phyloP scores from a whole-genome alignment of 2,888 invertebrate species.

The Tholera decimalis region DNA sequence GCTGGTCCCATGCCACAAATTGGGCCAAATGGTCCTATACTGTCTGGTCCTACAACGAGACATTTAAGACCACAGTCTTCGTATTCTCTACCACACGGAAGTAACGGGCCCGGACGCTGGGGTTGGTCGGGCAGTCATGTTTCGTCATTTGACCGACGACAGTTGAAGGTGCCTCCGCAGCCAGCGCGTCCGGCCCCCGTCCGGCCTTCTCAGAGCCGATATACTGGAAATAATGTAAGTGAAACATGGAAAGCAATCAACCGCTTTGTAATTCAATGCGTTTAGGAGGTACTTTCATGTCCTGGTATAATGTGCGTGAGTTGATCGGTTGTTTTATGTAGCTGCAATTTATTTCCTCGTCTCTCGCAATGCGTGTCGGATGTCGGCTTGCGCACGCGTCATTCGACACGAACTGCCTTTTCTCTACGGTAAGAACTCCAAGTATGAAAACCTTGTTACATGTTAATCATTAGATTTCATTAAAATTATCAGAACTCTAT shows the following conservation, averaged over 20 bases:
- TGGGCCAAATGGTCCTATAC: conserved; percentile 83
- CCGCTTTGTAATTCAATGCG: conserved; percentile 55
- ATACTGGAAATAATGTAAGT: conserved; percentile 82
- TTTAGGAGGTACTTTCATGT: conserved; percentile 70
- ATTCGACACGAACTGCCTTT: conserved; percentile 78
- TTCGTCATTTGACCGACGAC: conserved; percentile 89
- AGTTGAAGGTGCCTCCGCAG: conserved; percentile 87
- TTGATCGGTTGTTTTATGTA: conserved; percentile 71
- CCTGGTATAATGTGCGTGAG: conserved; percentile 76
- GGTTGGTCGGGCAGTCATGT: conserved; percentile 90
- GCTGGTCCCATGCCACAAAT: conserved; percentile 77
- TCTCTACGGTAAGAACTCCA: conserved; percentile 68
- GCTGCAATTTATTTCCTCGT: conserved; percentile 82
- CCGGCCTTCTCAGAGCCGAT: conserved; percentile 81
- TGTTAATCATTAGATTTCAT: conserved; percentile 25
- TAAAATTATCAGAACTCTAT: neutral
- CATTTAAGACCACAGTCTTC: conserved; percentile 88
- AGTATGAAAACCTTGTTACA: conserved; percentile 40
- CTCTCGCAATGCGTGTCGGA: conserved; percentile 85
- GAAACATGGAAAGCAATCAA: conserved; percentile 53
- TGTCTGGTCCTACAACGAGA: conserved; percentile 81
- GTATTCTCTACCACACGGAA: conserved; percentile 90
- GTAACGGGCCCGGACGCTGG: conserved; percentile 90
- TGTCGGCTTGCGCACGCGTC: conserved; percentile 81
- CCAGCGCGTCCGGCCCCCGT: conserved; percentile 85